Base-by-base conservation (phyloP, 2,888 invertebrate species). In the Tachina lurida region DNA sequence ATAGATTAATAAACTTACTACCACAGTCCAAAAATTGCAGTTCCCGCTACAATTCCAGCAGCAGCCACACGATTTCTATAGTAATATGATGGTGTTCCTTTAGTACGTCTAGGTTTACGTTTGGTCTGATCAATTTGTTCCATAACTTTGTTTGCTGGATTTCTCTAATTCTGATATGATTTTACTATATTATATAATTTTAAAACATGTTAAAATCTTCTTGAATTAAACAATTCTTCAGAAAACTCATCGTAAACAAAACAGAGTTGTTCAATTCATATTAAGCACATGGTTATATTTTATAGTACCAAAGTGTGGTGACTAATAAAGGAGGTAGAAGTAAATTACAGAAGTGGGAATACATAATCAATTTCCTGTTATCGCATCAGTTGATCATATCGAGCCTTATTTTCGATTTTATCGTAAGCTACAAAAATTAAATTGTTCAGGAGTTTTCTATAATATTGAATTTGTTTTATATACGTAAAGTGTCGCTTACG, bases 51-150 rank as follows among this genome's bases (percentile, higher is more conserved):
- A 85, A 95, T 58, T 10, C 93, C 84, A 43, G 93, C 94, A 22
- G 93, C 88, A 13, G 94, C 94, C 87, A 94, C 93, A 82, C 93
- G 92, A 91, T 95, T 95, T 87, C 95, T 93, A 82, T 94, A 93
- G 85, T 89, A 90, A 87, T 93, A 94, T 68, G 95, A 94, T 62
- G 95, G 95, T 60, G 96, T 95, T 88, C 95, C 95, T 91, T 93
- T 94, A 84, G 95, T 92, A 93, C 94, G 94, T 92, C 95, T 94
- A 87, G 95, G 95, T 93, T 96, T 96, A 91, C 95, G 93, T 90
- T 93, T 94, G 87, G 93, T 94, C 73, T 93, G 93, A 93, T 95
- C 94, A 84, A 88, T 89, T 49, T 88, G 85, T 62, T 88, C 91
- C 91, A 91, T 91, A 87, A 90, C 91, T 83, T 56, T 15, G n/a